These are phyloP conservation scores for Leptocoma aspasia DNA, from an alignment of 2,113 vertebrate genomes.

Conservation along the genomic window DNA sequence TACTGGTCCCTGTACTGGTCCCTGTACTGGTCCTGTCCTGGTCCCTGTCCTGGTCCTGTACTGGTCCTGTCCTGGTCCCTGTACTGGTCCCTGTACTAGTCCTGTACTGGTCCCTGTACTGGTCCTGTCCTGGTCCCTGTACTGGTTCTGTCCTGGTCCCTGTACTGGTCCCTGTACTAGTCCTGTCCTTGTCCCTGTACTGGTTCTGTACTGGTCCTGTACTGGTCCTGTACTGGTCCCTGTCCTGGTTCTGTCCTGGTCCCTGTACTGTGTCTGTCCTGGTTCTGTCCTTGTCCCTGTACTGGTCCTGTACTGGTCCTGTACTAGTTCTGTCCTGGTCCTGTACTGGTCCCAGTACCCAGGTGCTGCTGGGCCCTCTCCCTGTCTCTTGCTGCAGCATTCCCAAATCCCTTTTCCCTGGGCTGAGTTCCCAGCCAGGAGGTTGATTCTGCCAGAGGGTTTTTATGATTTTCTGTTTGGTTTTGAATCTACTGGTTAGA, in stretches of 20 bases:
- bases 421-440: background rate
- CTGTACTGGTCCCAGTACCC: background rate
- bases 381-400: background rate
- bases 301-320: background rate
- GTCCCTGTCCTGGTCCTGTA: too few relatives aligned
- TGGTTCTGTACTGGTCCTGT: background rate
- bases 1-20: too few relatives aligned
- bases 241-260: too few relatives aligned
- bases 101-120: background rate
- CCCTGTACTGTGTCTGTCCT: background rate
- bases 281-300: background rate
- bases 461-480: background rate
- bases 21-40: too few relatives aligned
- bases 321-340: background rate
- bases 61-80: too few relatives aligned
- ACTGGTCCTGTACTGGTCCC: background rate
- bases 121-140: background rate
- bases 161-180: background rate
- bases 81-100: too few relatives aligned
- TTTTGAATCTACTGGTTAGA: slow-evolving; percentile 72
- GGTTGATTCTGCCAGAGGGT: background rate
- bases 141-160: too few relatives aligned
- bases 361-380: background rate
- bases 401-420: background rate
- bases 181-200: background rate